phyloP scores from a whole-genome alignment of 2,888 invertebrate species.

The Heliconius ismenius region DNA sequence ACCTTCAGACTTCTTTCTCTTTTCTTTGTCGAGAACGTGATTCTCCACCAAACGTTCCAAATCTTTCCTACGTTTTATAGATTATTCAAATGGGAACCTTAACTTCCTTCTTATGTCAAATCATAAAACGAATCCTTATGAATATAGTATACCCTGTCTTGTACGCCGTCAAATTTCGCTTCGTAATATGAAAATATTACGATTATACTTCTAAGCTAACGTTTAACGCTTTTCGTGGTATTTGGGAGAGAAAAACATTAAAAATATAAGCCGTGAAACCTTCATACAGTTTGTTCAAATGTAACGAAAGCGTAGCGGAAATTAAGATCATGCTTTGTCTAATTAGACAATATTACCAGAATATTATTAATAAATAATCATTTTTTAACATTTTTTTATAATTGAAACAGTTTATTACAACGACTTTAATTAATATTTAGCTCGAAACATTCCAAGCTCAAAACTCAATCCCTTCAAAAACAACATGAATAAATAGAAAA shows the following conservation, averaged over 20 bases:
- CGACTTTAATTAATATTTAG: no score
- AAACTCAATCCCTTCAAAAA: not conserved
- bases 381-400: no score
- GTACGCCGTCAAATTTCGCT: constrained; percentile 41
- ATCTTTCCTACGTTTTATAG: constrained; percentile 46
- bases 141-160: constrained; percentile 48
- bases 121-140: constrained; percentile 59
- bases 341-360: no score
- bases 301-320: not conserved
- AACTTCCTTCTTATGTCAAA: constrained; percentile 54
- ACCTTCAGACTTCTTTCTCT: not conserved
- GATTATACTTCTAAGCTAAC: constrained; percentile 24
- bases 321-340: no score
- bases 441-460: no score
- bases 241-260: not conserved
- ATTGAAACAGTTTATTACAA: no score
- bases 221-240: constrained; percentile 10
- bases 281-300: not conserved
- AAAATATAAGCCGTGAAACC: not conserved
- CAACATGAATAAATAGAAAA: constrained; percentile 35
- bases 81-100: constrained; percentile 61
- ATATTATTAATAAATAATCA: no score
- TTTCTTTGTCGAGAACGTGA: constrained; percentile 5
- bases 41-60: constrained; percentile 11
- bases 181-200: constrained; percentile 33